These are phyloP conservation scores for Atlantisia rogersi DNA, from an alignment of 2,113 vertebrate genomes.

Conservation along the genomic window DNA sequence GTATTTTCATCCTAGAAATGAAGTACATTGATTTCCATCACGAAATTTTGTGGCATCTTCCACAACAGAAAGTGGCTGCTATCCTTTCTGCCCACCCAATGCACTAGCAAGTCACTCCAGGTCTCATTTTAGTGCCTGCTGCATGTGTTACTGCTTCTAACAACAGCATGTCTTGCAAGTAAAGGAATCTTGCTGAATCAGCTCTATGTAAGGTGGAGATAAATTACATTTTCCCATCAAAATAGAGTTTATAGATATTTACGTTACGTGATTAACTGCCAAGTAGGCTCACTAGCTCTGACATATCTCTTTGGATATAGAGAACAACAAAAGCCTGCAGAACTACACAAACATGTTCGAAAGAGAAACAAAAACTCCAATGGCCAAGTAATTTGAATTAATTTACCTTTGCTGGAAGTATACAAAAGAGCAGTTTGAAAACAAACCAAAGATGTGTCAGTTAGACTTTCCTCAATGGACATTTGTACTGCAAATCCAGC, in stretches of 20 bases:
- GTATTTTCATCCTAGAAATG: neutral
- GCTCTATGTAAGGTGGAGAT: neutral
- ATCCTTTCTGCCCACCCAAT: neutral
- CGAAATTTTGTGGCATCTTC: neutral
- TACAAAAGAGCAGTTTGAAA: slow-evolving; percentile 97
- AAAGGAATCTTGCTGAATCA: neutral
- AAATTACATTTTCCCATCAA: neutral
- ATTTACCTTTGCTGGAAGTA: slow-evolving; percentile 95
- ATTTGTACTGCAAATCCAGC: slow-evolving; percentile 98
- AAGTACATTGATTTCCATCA: neutral
- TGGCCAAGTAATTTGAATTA: neutral
- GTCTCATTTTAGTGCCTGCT: neutral
- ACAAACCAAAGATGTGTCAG: slow-evolving; percentile 92
- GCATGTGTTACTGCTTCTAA: neutral
- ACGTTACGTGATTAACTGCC: neutral
- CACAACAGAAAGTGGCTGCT: neutral
- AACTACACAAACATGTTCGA: neutral
- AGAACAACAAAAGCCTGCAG: neutral
- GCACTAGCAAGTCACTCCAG: neutral
- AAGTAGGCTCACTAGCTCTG: neutral
- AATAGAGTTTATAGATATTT: neutral
- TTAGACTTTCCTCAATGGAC: slow-evolving; percentile 93
- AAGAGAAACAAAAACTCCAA: neutral
- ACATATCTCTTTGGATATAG: neutral
- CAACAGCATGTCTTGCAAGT: neutral